These are phyloP conservation scores for Troides helena DNA, from an alignment of 2,888 invertebrate species.

Conservation along the genomic window DNA sequence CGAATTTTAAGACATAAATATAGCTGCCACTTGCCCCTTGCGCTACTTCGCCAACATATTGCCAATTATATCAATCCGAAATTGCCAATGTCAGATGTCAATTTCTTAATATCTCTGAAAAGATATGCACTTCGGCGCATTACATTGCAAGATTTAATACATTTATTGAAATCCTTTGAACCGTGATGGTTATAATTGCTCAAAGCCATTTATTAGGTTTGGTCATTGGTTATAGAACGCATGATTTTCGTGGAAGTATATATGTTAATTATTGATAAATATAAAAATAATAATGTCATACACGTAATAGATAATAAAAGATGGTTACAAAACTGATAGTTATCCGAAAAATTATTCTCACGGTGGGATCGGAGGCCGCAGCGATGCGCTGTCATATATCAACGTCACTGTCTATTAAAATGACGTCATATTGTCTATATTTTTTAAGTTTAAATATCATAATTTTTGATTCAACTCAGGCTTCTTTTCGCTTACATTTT, in stretches of 20 bases:
- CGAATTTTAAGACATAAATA: slow-evolving; percentile 69
- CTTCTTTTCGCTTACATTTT: not conserved
- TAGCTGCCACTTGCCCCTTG: slow-evolving; percentile 69
- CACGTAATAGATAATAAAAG: slow-evolving; percentile 45
- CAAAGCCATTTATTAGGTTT: slow-evolving; percentile 11
- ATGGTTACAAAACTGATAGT: slow-evolving; percentile 70
- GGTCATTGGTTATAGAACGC: slow-evolving; percentile 1
- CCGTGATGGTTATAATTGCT: slow-evolving; percentile 1
- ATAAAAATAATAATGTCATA: not conserved
- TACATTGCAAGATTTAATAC: slow-evolving; percentile 17
- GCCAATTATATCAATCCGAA: slow-evolving; percentile 65
- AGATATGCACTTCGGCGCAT: slow-evolving; percentile 24
- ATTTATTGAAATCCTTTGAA: slow-evolving; percentile 12
- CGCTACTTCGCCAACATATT: slow-evolving; percentile 74
- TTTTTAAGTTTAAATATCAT: slow-evolving; percentile 71
- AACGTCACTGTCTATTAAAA: slow-evolving; percentile 79
- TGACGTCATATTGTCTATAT: slow-evolving; percentile 78
- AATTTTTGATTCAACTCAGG: slow-evolving; percentile 34
- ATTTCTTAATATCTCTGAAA: slow-evolving; percentile 29
- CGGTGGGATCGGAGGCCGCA: slow-evolving; percentile 54
- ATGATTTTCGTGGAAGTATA: not conserved
- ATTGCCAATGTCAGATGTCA: slow-evolving; percentile 52
- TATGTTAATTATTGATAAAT: not conserved
- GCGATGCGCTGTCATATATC: slow-evolving; percentile 72
- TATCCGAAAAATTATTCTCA: slow-evolving; percentile 75